Percentiles rank a stretch among this genome's conserved stretches.
These are phyloP conservation scores for Neosilurus mollespiculum DNA, from an alignment of 2,797 vertebrate species.

Conservation along the genomic window DNA sequence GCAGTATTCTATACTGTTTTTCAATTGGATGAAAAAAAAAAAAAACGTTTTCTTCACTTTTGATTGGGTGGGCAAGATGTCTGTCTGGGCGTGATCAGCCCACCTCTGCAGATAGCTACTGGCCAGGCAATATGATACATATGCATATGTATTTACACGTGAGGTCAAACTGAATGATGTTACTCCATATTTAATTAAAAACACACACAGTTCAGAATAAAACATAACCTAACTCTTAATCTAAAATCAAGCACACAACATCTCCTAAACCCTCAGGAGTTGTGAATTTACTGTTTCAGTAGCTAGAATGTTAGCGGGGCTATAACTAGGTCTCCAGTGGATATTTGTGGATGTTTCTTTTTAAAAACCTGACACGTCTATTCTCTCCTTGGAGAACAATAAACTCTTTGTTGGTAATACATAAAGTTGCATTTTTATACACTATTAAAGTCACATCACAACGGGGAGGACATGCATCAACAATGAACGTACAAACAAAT, in stretches of 20 bases:
- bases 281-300: not conserved
- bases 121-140: no score
- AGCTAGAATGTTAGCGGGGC: not conserved
- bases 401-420: not conserved
- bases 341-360: slow-evolving; percentile 10
- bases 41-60: no score
- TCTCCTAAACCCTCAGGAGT: not conserved
- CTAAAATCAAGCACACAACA: not conserved
- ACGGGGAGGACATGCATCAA: not conserved
- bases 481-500: not conserved
- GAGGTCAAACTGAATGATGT: not conserved
- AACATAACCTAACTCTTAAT: not conserved
- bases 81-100: no score
- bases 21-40: no score
- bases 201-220: not conserved
- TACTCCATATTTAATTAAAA: not conserved
- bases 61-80: no score
- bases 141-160: not conserved
- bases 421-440: not conserved
- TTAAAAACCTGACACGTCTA: not conserved
- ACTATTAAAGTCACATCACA: not conserved
- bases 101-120: no score
- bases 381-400: slow-evolving; percentile 8
- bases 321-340: not conserved
- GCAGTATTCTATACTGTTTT: no score